These are phyloP conservation scores for Tiliqua scincoides DNA, from an alignment of 2,113 vertebrate species.

Conservation along the genomic window DNA sequence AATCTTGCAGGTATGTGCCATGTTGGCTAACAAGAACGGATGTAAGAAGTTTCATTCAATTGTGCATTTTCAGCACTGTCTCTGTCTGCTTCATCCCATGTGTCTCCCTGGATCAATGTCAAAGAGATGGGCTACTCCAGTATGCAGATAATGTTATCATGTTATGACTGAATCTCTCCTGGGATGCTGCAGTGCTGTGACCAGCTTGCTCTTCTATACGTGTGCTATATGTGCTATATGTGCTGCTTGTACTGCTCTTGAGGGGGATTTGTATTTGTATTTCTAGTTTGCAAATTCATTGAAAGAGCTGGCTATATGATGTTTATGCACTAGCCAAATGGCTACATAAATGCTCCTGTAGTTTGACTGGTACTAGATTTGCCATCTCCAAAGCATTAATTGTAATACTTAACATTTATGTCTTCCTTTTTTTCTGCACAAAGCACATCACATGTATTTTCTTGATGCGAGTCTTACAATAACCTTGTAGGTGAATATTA, in stretches of 20 bases:
- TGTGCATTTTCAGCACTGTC: background rate
- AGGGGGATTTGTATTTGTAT: background rate
- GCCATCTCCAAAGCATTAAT: background rate
- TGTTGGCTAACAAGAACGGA: background rate
- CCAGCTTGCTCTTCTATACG: background rate
- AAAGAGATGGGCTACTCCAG: background rate
- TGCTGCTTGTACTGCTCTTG: background rate
- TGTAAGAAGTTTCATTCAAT: background rate
- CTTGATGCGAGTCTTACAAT: too few species aligned
- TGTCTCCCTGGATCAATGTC: background rate
- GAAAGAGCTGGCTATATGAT: slow-evolving; percentile 7
- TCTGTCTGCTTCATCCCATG: background rate
- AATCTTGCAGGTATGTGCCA: background rate
- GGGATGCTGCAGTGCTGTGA: background rate
- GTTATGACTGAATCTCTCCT: background rate
- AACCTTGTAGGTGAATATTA: too few species aligned
- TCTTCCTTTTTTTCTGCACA: too few species aligned
- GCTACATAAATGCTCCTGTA: background rate
- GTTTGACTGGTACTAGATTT: background rate
- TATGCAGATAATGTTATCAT: background rate
- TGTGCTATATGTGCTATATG: background rate
- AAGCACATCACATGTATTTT: too few species aligned
- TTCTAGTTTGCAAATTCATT: background rate
- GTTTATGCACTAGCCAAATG: accelerated
- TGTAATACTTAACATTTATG: too few species aligned